Base-by-base conservation (phyloP, 1,140 invertebrate genomes). In the Bactericera cockerelli region DNA sequence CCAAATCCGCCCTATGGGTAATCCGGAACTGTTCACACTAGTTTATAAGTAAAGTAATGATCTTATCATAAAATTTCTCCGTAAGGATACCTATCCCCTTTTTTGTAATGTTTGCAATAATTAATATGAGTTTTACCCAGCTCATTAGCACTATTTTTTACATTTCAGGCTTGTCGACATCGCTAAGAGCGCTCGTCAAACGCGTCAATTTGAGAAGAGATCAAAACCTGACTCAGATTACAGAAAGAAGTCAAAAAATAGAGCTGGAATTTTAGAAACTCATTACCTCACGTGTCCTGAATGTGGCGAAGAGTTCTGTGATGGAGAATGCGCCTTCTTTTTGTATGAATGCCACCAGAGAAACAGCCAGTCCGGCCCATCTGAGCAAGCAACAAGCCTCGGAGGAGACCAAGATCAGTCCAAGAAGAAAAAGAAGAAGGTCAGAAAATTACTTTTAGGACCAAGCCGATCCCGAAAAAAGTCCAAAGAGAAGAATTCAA, bases 261-360 rank as follows among this genome's bases (percentile, higher is more conserved):
- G 82, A 60, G 79, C 85, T 1, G 82, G 86, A 1, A 82, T 87
- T 57, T 77, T 84, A n/a, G 85, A 89, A 67, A 84, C 80, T 6
- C 78, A 82, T 57, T 77, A 82, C 8, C 72, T 83, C 42, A 80
- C 81, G 11, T 92, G 89, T 68, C 65, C 71, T 0, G 85, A 90
- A 67, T 93, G 89, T 64, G 81, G 82, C 1, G 87, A 90, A 67
- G 89, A 93, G 70, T 86, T 88, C 72, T 93, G 89, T 67, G 80
- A 78, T 65, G 83, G 84, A 71, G 72, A 74, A 63, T 78, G 77
- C 39, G 65, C 60, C 0, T 67, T 73, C 39, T 75, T 76, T 36
- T 71, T 71, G 56, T 78, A 78, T 60, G 77, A 78, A 65, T 65
- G 70, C 0, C 76, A 61, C 19, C 57, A 61, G 55, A 26, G 62